These are phyloP conservation scores for Muscidifurax raptorellus DNA, from an alignment of 1,140 invertebrate genomes.

Conservation along the genomic window DNA sequence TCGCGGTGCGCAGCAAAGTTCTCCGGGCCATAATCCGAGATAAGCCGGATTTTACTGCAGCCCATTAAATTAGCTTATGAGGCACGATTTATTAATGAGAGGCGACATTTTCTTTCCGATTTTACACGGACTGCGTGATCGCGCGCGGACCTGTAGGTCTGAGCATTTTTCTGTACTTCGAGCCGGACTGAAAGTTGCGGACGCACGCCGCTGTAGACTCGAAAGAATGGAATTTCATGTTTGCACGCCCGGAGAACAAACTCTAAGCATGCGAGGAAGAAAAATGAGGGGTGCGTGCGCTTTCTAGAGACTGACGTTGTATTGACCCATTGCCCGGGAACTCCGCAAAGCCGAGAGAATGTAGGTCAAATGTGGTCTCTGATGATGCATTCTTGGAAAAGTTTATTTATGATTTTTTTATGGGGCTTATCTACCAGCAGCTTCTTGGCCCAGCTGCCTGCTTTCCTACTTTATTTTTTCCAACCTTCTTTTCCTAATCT, in stretches of 20 bases:
- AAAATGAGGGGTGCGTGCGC: neutral
- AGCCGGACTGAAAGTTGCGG: neutral
- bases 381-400: too few species aligned
- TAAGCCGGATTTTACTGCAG: constrained; percentile 44
- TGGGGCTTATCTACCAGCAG: too few species aligned
- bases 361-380: too few species aligned
- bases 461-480: too few species aligned
- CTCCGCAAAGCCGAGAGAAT: too few species aligned
- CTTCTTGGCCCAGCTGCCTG: too few species aligned
- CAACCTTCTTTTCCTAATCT: too few species aligned
- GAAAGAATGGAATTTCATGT: neutral
- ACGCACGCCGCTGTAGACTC: neutral
- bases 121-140: neutral
- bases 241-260: neutral
- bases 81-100: constrained; percentile 49
- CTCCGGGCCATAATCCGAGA: constrained; percentile 40
- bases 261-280: neutral
- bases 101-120: constrained; percentile 7
- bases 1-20: neutral
- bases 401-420: too few species aligned
- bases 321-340: too few species aligned
- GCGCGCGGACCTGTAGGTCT: neutral
- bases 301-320: neutral
- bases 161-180: neutral
- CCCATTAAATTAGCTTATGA: constrained; percentile 51